phyloP scores from a whole-genome alignment of 2,797 vertebrate genomes.

The Notoglanidium macrostoma region DNA sequence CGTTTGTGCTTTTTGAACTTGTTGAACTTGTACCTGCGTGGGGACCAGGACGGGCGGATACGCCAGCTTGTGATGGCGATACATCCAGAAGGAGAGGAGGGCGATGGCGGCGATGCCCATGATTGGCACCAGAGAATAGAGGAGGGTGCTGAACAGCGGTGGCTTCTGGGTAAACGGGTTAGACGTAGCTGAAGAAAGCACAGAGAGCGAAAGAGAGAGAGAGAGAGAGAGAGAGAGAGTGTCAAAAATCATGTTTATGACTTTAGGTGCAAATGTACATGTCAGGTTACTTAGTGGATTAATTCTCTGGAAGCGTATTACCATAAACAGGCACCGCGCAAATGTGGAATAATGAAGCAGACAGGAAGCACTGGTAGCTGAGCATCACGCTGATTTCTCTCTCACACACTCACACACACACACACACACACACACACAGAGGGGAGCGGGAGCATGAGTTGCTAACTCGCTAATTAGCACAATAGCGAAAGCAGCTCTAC shows the following conservation, averaged over 20 bases:
- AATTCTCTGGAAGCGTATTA: conserved; percentile 6
- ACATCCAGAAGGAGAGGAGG: conserved; percentile 98
- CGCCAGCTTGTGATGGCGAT: conserved; percentile 96
- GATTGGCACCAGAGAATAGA: conserved; percentile 95
- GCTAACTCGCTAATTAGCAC: conserved; percentile 46
- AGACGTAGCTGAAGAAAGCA: conserved; percentile 82
- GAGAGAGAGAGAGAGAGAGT: neutral
- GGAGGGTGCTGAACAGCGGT: conserved; percentile 90
- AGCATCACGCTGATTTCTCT: conserved; percentile 28
- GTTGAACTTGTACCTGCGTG: conserved; percentile 85
- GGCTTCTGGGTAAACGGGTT: conserved; percentile 90
- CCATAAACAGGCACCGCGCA: neutral
- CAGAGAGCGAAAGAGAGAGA: neutral
- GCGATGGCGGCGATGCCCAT: conserved; percentile 91
- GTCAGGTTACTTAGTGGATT: neutral
- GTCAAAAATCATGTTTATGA: neutral
- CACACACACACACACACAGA: conserved; percentile 21
- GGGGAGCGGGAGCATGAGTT: conserved; percentile 20
- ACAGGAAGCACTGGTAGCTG: conserved; percentile 27
- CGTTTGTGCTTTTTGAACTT: neutral
- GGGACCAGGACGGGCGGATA: conserved; percentile 97
- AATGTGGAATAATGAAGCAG: conserved; percentile 32
- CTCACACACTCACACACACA: conserved; percentile 10
- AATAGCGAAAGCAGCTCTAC: conserved; percentile 9
- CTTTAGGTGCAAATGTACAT: conserved; percentile 6